phyloP scores from a whole-genome alignment of 1,140 invertebrate genomes.

The Ruditapes philippinarum region DNA sequence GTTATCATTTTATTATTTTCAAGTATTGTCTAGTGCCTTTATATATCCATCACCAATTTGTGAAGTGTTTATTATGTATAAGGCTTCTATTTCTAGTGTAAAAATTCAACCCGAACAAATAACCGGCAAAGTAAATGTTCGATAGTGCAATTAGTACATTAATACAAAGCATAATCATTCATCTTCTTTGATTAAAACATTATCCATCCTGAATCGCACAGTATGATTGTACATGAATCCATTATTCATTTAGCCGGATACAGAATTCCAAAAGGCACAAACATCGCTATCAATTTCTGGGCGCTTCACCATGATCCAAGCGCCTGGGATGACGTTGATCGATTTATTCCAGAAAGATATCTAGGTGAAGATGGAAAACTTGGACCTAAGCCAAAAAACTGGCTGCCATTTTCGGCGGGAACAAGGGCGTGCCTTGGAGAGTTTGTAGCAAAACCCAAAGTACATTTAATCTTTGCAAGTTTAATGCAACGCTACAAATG shows the following conservation, averaged over 20 bases:
- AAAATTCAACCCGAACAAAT: no score
- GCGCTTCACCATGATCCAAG: conserved; percentile 91
- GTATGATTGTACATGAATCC: no score
- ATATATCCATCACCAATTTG: no score
- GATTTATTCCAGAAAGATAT: conserved; percentile 91
- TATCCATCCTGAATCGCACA: no score
- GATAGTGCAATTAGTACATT: no score
- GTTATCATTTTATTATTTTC: no score
- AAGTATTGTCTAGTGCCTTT: no score
- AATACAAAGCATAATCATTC: no score
- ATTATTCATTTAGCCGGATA: conserved; percentile 87
- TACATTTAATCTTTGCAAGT: conserved; percentile 70
- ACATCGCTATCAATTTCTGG: conserved; percentile 94
- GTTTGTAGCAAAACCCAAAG: conserved; percentile 64
- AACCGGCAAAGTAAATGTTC: no score
- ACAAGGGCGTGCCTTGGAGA: conserved; percentile 69
- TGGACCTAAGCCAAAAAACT: conserved; percentile 58
- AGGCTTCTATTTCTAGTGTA: no score
- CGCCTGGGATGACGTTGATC: conserved; percentile 91
- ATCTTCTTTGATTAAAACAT: no score
- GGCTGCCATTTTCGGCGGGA: conserved; percentile 71
- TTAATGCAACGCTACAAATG: conserved; percentile 84
- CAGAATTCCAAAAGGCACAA: conserved; percentile 91
- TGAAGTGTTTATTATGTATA: no score
- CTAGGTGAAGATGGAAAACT: conserved; percentile 78